Evolutionary conservation across 1,140 invertebrate species (phyloP), one percentile per base, ranked within the genome.

Genomic region (Acromyrmex heyeri): DNA sequence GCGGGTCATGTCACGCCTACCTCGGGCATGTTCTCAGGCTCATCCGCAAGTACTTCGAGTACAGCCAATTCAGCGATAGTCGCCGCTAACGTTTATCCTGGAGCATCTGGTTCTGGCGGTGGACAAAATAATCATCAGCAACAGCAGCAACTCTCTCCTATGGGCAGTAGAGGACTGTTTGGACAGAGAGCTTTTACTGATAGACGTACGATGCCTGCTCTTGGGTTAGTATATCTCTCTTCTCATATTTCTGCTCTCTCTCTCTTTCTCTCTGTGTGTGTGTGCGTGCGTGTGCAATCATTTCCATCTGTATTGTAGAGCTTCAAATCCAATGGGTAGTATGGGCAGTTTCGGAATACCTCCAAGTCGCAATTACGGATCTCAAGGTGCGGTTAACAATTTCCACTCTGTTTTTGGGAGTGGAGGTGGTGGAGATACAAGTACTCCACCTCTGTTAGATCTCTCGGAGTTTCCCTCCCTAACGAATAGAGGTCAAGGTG

Each of bases 401-500:
- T 97, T 97, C 95, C 97, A 98, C 94, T 97, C 97, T 93, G 97
- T 98, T 95, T 98, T 98, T 94, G 96, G 97, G 81, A 94, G 93
- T 87, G 95, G 94, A 86, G 96, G 95, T 34, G 95, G 95, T 85
- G 97, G 96, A 75, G 97, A 97, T 92, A 97, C 97, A 92, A 97
- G 96, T 93, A 98, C 97, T 92, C 98, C 98, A 65, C 97, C 98
- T 83, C 96, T 98, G 79, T 96, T 98, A 90, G 98, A 99, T 95
- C 96, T 98, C 77, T 98, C 97, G 90, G 98, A 98, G 95, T 99
- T 99, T 95, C 98, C 98, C 87, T 98, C 98, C 86, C 96, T 99
- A 93, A 98, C 98, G 90, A 97, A 97, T 94, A 96, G 97, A 94
- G 96, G 97, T 95, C 96, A 97, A 92, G 96, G 97, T 95, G 97